Evolutionary conservation across 1,140 invertebrate genomes (phyloP), one percentile per base, ranked within the genome.

Genomic region (Drosophila punjabiensis): DNA sequence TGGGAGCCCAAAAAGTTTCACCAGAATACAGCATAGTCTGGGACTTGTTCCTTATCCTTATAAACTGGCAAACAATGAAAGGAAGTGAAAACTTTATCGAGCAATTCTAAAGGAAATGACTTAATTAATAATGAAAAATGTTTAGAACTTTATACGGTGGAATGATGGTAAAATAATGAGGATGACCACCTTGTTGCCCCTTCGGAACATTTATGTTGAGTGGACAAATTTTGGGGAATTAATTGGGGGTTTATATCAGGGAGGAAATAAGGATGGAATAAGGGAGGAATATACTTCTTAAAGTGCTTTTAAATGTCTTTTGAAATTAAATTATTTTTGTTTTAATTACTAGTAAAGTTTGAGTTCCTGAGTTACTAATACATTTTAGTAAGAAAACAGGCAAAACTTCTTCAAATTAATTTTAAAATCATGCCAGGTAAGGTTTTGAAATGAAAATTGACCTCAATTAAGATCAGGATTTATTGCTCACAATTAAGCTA

Each of bases 61-160:
- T 45, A 74, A 73, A 62, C 37, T 73, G 53, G 35, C 45, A 35
- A 74, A 74, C 55, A 74, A 74, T 45, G 37, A 53, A 30, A 45
- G 69, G 43, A 62, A 74, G 69, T 39, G 47, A 52, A 74, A 74
- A 74, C 55, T 75, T 75, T 43, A 74, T 62, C 69, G 74, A 39
- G 47, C 30, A 20, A 50, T 62, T 52, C 24, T 28, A 43, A 62
- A 53, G 71, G 69, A 52, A 75, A 74, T 62, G 56, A 74, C 69
- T 75, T 75, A 74, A 75, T 75, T 75, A 75, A 75, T 75, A 74
- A 61, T 74, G 69, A 61, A 73, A 74, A 50, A 41, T 52, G 43
- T 74, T 73, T 0, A 8, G 1, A 30, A 45, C 20, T 74, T 73
- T 48, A 39, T 43, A 20, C n/a, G 24, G 30, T 55, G 64, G 48